Conservation (phyloP, 2,797 vertebrate species). For the Falco naumanni region DNA sequence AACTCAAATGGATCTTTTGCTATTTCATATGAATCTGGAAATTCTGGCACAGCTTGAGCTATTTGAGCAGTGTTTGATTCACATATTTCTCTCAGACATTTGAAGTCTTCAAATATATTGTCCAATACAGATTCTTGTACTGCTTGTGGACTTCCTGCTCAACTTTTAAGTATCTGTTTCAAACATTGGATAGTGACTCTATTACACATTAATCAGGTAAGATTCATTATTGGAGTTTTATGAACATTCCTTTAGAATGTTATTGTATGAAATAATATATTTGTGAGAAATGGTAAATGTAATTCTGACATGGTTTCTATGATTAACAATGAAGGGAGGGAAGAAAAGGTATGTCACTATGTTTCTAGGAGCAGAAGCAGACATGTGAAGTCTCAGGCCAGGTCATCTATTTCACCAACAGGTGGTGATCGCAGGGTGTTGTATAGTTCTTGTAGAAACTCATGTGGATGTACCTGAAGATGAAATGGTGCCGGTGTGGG, state of each 20-base stretch:
- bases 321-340: neutral
- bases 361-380: neutral
- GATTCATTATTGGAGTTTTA: conserved; percentile 17
- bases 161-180: neutral
- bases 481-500: neutral
- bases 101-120: neutral
- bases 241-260: neutral
- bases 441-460: neutral
- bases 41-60: neutral
- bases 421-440: neutral
- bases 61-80: neutral
- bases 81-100: neutral
- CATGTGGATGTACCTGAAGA: neutral
- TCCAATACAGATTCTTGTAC: neutral
- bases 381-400: neutral
- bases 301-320: neutral
- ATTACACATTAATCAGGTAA: neutral
- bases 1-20: neutral
- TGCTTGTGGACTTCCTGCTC: neutral
- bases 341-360: neutral
- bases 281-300: neutral
- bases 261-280: neutral
- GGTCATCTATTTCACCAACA: neutral
- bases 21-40: neutral
- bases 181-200: neutral